Base-by-base conservation (phyloP, 2,888 invertebrate genomes). In the Liodrosophila aerea region DNA sequence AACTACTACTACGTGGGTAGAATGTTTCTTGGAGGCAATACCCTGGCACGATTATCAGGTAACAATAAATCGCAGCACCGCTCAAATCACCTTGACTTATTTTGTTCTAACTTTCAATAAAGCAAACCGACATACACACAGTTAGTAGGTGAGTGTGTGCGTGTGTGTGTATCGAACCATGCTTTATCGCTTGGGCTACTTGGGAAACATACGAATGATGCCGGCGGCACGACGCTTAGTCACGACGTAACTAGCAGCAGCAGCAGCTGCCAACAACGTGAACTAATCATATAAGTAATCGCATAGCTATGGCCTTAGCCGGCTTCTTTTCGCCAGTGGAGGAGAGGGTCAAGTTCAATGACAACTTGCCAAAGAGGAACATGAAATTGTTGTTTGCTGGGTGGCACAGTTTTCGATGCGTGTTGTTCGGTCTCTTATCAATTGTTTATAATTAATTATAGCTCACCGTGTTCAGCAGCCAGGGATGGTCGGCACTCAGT, bases 381-480 rank as follows among this genome's bases (percentile, higher is more conserved):
- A 9, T 40, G 29, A 18, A n/a, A 16, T 18, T n/a, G 13, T 59
- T 53, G 13, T 63, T 60, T 46, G 59, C 46, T 44, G 29, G 47
- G 18, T 64, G 69, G 52, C 64, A 58, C 15, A 58, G 33, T 57
- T 53, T 29, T 15, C 33, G 27, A 46, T 15, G 31, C 29, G 58
- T 68, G 64, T 68, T 33, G n/a, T 31, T 7, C 27, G 11, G 11
- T 9, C 16, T 61, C 39, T 39, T 47, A 43, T 40, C 27, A 41
- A n/a, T 16, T 47, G 33, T 12, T 15, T 29, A 15, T 4, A 18
- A 16, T 30, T 46, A 47, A 41, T n/a, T n/a, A n/a, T n/a, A 50
- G 85, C 89, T 89, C 88, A 93, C 95, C 90, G 94, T 94, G 59
- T 93, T 93, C 75, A 93, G 91, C 30, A 98, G 92, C 98, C 98